Evolutionary conservation across 1,140 invertebrate genomes (phyloP).

Genomic region (Diorhabda sublineata): DNA sequence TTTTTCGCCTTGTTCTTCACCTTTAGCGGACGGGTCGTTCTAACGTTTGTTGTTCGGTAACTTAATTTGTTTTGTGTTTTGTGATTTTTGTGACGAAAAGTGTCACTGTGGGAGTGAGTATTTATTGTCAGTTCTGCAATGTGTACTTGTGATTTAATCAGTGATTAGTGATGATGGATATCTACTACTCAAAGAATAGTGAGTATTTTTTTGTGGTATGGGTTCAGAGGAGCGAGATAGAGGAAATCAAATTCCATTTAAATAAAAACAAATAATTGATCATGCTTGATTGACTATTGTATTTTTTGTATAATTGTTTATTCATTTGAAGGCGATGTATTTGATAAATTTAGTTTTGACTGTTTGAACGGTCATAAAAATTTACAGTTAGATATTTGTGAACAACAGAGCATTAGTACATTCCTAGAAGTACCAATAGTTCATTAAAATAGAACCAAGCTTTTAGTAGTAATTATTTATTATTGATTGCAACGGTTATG

Average conservation of each 20-base stretch:
- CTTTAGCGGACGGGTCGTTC: background rate
- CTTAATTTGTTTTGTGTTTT: background rate
- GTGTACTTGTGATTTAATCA: background rate
- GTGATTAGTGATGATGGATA: constrained; percentile 2
- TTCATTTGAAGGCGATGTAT: background rate
- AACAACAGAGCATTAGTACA: background rate
- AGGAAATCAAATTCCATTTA: background rate
- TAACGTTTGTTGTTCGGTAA: background rate
- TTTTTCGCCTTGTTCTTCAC: background rate
- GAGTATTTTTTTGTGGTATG: background rate
- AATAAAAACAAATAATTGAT: background rate
- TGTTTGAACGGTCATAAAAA: background rate
- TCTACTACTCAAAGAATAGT: background rate
- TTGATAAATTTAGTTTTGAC: background rate
- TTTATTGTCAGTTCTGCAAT: background rate
- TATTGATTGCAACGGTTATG: background rate
- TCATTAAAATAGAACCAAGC: background rate
- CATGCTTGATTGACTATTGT: background rate
- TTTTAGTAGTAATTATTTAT: background rate
- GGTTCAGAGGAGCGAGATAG: background rate
- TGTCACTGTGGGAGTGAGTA: background rate
- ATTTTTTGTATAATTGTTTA: background rate
- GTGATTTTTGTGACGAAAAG: background rate
- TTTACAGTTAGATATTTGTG: background rate
- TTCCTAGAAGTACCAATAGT: too few relatives aligned